Base-by-base conservation (phyloP, 2,797 vertebrate species). In the Sus cebifrons region DNA sequence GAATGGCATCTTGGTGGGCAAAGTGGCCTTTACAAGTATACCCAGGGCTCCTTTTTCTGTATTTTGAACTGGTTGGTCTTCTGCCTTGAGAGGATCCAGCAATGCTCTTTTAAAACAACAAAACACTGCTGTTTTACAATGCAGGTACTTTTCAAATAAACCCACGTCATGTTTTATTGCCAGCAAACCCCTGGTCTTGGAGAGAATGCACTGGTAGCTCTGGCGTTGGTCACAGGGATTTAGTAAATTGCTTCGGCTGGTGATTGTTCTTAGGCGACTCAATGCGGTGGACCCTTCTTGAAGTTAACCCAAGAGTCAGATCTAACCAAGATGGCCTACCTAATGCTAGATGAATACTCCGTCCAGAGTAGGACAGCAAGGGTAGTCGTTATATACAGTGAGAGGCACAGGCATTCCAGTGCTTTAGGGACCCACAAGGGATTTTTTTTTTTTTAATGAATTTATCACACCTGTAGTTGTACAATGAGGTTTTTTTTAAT, bases 71-170 rank as follows among this genome's bases (percentile, higher is more conserved):
- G 5, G 29, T 64, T 92, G 8, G 6, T 79, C 92, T 88, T 94
- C 81, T 71, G 83, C 81, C 25, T 96, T 96, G 77, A 97, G 86
- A 96, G 84, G 93, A 97, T 93, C 91, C 96, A 97, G 97, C 95
- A 93, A 96, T 97, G 60, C 56, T 65, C 65, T 92, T 94, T 95
- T 89, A 78, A 84, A 92, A 90, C 27, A 89, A 88, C 95, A 91
- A 96, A 95, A 95, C 95, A 78, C 62, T 70, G 68, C 68, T 84
- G 88, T 95, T 97, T 91, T 77, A 96, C 32, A 90, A 52, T 0
- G 5, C 86, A 73, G 74, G 97, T 94, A 89, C 84, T 93, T 96
- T 93, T 96, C 95, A 91, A 96, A 95, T 93, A 95, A 96, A 92
- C 96, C 29, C 15, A 40, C 67, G 94, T 96, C 95, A 62, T 92